phyloP scores from a whole-genome alignment of 2,113 vertebrate species.

The Epinephelus fuscoguttatus region DNA sequence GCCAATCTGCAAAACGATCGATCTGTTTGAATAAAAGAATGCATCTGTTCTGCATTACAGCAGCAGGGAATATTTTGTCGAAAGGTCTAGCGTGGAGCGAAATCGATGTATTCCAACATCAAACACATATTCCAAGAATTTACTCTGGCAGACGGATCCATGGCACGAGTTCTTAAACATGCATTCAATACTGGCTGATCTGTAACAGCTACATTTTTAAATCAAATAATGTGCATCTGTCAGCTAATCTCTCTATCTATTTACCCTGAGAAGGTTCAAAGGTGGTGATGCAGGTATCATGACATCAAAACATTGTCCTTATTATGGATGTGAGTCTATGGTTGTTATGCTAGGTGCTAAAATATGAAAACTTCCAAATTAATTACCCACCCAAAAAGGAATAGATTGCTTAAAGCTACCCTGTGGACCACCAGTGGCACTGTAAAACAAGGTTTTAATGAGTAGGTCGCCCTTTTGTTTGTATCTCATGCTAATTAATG shows the following conservation, averaged over 20 bases:
- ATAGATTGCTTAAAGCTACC: no score
- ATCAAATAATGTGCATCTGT: conserved; percentile 29
- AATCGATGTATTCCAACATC: conserved; percentile 5
- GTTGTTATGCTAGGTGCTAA: not conserved
- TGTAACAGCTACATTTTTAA: not conserved
- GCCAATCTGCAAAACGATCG: conserved; percentile 9
- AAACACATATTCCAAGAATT: not conserved
- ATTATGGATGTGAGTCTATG: not conserved
- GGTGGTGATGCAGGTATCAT: not conserved
- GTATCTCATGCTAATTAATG: no score
- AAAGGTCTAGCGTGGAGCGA: not conserved
- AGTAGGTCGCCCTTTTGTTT: no score
- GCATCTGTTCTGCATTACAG: not conserved
- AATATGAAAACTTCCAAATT: not conserved
- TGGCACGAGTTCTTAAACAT: conserved; percentile 10
- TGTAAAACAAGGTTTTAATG: not conserved
- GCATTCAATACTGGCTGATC: conserved; percentile 2
- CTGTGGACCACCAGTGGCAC: not conserved
- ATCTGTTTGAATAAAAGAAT: conserved; percentile 1
- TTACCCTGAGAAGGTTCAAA: not conserved
- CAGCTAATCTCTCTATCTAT: conserved; percentile 9
- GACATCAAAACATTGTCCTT: conserved; percentile 7
- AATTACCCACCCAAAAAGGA: not conserved
- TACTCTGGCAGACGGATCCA: not conserved
- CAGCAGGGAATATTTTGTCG: conserved; percentile 4